Percentiles rank a stretch among this genome's conserved stretches.
Evolutionary conservation across 2,888 invertebrate species (phyloP).

Genomic region (Leptinotarsa juncta): DNA sequence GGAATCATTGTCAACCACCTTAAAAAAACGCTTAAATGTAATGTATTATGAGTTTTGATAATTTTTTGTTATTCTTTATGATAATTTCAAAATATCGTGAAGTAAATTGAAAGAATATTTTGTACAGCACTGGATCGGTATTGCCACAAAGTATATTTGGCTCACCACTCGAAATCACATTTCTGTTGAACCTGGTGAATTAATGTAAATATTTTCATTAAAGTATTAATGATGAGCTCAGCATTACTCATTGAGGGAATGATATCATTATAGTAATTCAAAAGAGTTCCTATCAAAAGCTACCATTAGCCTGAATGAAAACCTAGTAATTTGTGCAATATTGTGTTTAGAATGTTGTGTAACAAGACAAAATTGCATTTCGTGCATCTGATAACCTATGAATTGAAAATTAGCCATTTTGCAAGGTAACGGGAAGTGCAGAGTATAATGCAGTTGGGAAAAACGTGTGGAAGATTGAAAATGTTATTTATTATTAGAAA

Average conservation of each 20-base stretch:
- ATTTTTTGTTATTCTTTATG: too few relatives aligned
- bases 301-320: slow-evolving; percentile 6
- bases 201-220: slow-evolving; percentile 10
- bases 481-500: too few relatives aligned
- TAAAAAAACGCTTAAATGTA: too few relatives aligned
- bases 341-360: slow-evolving; percentile 9
- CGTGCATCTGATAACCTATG: slow-evolving; percentile 4
- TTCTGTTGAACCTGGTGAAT: background rate
- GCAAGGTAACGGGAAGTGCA: background rate
- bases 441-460: background rate
- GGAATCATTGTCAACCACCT: too few relatives aligned
- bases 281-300: slow-evolving; percentile 6
- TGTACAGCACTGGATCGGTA: background rate
- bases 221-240: background rate
- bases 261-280: slow-evolving; percentile 4
- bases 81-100: background rate
- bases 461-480: background rate
- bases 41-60: too few relatives aligned
- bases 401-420: background rate
- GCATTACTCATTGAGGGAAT: slow-evolving; percentile 4
- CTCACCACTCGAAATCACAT: background rate
- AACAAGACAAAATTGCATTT: slow-evolving; percentile 8
- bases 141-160: background rate
- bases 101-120: background rate
- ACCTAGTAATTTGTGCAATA: slow-evolving; percentile 7